Conservation (phyloP, 2,888 invertebrate genomes). For the Eulithis prunata region DNA sequence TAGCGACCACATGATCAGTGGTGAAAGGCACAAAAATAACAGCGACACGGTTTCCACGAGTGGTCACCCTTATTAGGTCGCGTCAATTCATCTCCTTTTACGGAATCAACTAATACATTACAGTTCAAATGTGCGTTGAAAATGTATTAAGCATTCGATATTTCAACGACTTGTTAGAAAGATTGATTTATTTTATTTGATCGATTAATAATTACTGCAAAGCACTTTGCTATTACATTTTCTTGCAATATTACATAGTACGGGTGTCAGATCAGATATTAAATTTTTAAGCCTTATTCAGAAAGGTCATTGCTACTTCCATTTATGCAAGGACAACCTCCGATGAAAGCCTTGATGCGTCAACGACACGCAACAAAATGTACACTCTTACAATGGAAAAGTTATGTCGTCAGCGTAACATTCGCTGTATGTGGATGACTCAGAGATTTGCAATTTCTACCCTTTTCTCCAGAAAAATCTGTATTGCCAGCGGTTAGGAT, state of each 20-base stretch:
- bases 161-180: conserved; percentile 25
- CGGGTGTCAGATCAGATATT: conserved; percentile 7
- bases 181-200: conserved; percentile 22
- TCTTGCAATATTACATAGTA: conserved; percentile 9
- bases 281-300: conserved; percentile 18
- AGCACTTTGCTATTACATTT: background rate
- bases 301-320: conserved; percentile 30
- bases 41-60: conserved; percentile 71
- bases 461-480: conserved; percentile 1
- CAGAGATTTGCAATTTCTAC: conserved; percentile 47
- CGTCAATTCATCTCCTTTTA: conserved; percentile 55
- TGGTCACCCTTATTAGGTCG: conserved; percentile 63
- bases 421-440: conserved; percentile 46
- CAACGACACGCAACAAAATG: conserved; percentile 48
- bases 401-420: conserved; percentile 42
- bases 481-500: background rate
- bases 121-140: conserved; percentile 43
- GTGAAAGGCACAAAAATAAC: conserved; percentile 59
- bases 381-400: conserved; percentile 48
- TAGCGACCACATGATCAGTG: conserved; percentile 51
- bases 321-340: conserved; percentile 27
- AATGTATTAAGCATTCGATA: conserved; percentile 40
- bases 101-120: conserved; percentile 53
- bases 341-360: conserved; percentile 42
- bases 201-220: background rate